Conservation (phyloP, 92 coral and sea anemone species). For the Anthopleura xanthogrammica region DNA sequence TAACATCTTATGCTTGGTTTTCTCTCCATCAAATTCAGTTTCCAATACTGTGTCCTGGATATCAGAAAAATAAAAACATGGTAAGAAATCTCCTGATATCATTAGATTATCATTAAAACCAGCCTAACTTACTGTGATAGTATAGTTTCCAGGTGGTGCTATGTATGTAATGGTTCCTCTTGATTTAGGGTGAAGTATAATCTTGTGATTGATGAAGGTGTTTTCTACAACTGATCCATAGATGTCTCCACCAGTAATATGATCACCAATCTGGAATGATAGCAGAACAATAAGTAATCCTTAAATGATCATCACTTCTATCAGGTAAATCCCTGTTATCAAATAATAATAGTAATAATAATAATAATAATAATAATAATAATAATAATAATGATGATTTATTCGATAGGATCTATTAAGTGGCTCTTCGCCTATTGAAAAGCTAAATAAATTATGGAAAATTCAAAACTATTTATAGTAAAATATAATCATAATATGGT, state of each 20-base stretch:
- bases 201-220: slow-evolving; percentile 82
- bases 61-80: not conserved
- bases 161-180: slow-evolving; percentile 94
- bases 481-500: no score
- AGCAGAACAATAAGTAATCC: not conserved
- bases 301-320: no score
- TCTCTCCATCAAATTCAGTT: slow-evolving; percentile 95
- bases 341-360: no score
- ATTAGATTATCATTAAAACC: not conserved
- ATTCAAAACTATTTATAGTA: no score
- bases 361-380: no score
- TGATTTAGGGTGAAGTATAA: slow-evolving; percentile 90
- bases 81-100: not conserved
- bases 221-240: slow-evolving; percentile 94
- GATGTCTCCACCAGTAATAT: slow-evolving; percentile 93
- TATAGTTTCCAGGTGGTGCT: slow-evolving; percentile 91
- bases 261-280: slow-evolving; percentile 80
- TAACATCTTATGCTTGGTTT: slow-evolving; percentile 83
- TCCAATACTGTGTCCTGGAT: slow-evolving; percentile 88
- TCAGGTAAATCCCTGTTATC: no score
- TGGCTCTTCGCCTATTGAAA: no score
- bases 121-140: slow-evolving; percentile 70
- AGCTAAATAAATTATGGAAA: no score
- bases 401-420: no score
- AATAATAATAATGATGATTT: no score